A percentile compares a stretch with the other conserved stretches of the same genome.
Conservation (phyloP, 35 echinoderm and acorn worm genomes). For the Hemicentrotus pulcherrimus region DNA sequence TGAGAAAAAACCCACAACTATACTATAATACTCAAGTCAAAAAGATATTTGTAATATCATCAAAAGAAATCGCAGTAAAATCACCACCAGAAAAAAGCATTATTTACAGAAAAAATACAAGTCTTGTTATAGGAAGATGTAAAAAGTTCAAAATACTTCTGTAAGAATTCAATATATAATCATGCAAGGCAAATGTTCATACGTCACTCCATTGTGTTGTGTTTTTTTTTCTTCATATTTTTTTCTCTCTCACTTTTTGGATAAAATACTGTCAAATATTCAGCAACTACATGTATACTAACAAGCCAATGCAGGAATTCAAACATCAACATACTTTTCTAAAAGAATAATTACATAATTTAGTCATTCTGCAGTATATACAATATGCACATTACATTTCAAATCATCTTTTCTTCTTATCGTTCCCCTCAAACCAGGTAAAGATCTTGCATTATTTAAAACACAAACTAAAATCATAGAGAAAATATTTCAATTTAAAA, state of each 20-base stretch:
- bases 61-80: not conserved
- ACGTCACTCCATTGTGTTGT: not conserved
- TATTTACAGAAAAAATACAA: constrained; percentile 33
- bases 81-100: constrained; percentile 23
- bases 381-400: constrained; percentile 20
- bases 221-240: not conserved
- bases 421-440: not conserved
- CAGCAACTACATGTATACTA: not conserved
- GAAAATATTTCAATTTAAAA: too few species aligned
- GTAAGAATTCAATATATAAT: constrained; percentile 39
- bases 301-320: not conserved
- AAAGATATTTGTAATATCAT: not conserved
- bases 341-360: constrained; percentile 41
- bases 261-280: constrained; percentile 47
- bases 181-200: constrained; percentile 38
- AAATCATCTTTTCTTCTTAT: not conserved
- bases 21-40: not conserved
- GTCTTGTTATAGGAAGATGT: constrained; percentile 34
- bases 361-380: constrained; percentile 39
- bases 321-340: constrained; percentile 6
- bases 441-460: not conserved
- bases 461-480: too few species aligned
- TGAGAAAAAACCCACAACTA: not conserved
- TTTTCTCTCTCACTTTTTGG: not conserved
- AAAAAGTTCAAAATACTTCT: constrained; percentile 42